Evolutionary conservation across 1,140 invertebrate genomes (phyloP).

Genomic region (Drosophila kepulauana): DNA sequence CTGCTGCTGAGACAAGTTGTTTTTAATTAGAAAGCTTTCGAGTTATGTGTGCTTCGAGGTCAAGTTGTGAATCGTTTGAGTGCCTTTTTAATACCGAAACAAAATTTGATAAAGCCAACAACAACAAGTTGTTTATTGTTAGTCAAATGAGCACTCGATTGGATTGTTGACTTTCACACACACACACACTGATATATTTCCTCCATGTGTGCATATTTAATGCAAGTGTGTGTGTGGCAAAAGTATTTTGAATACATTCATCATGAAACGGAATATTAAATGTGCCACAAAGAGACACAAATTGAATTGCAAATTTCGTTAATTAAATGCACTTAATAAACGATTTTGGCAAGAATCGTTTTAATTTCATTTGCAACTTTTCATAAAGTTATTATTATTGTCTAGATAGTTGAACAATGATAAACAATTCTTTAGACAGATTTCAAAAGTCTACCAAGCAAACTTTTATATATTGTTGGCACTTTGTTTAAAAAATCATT

Average conservation of each 20-base stretch:
- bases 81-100: background rate
- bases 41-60: background rate
- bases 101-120: background rate
- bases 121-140: background rate
- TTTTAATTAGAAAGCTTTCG: slow-evolving; percentile 22
- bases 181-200: background rate
- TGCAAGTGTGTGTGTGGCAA: background rate
- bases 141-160: background rate
- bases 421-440: too few relatives aligned
- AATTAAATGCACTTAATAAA: background rate
- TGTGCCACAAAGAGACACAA: background rate
- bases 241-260: background rate
- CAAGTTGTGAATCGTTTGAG: background rate
- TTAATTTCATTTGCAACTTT: too few relatives aligned
- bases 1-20: slow-evolving; percentile 1
- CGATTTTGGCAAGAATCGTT: too few relatives aligned
- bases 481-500: too few relatives aligned
- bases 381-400: too few relatives aligned
- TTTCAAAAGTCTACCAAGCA: too few relatives aligned
- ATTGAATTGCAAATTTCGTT: background rate
- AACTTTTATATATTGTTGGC: too few relatives aligned
- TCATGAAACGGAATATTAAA: slow-evolving; percentile 1
- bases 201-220: background rate
- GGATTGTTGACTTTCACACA: background rate
- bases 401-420: too few relatives aligned